These are phyloP conservation scores for Hoplostethus atlanticus DNA, from an alignment of 2,797 vertebrate species.

Conservation along the genomic window DNA sequence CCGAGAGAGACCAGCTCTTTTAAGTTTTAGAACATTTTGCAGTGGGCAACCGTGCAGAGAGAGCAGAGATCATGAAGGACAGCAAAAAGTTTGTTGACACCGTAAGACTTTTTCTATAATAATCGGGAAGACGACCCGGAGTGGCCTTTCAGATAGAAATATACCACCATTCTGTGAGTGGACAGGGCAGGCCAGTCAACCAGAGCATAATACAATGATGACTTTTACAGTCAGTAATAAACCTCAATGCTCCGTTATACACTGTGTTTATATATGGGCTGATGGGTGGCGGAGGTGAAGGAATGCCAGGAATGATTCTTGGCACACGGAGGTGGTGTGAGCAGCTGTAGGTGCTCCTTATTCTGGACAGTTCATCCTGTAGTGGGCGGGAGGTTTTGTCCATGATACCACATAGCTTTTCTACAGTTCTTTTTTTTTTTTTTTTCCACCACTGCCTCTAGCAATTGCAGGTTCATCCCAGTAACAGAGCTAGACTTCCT, in stretches of 20 bases:
- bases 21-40: constrained; percentile 16
- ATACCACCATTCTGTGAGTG: constrained; percentile 39
- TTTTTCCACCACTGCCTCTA: constrained; percentile 6
- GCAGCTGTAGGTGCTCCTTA: too few relatives aligned
- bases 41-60: neutral
- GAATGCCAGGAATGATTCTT: too few relatives aligned
- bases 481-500: constrained; percentile 14
- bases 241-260: neutral
- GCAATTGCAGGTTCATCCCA: constrained; percentile 24
- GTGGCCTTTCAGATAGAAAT: constrained; percentile 24
- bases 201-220: neutral
- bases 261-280: too few relatives aligned
- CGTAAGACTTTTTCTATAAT: constrained; percentile 17
- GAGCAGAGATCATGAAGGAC: constrained; percentile 30
- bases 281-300: too few relatives aligned
- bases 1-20: neutral
- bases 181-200: neutral
- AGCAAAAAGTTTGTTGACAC: constrained; percentile 24
- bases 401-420: too few relatives aligned
- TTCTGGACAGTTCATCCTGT: too few relatives aligned
- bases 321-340: too few relatives aligned
- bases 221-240: neutral
- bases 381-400: too few relatives aligned
- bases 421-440: neutral
- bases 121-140: constrained; percentile 12